A percentile compares a stretch with the other conserved stretches of the same genome.
Conservation (phyloP, 1,140 invertebrate genomes). For the Bradynema listronoti region DNA sequence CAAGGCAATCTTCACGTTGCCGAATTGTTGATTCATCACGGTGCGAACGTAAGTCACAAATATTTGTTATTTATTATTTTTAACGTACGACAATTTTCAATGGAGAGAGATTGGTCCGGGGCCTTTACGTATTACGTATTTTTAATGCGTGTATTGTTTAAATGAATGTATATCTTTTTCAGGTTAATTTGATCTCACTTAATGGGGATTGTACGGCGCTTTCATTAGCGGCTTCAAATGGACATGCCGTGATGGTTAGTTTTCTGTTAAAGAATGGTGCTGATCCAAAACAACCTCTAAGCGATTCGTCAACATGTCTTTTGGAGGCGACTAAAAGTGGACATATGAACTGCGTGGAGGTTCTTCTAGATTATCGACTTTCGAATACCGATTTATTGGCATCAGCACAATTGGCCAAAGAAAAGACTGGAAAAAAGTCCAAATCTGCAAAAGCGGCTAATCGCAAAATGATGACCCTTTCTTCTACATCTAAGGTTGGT, state of each 20-base stretch:
- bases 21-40: conserved; percentile 60
- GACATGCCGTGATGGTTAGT: conserved; percentile 84
- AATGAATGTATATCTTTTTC: conserved; percentile 56
- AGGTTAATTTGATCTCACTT: conserved; percentile 60
- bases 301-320: conserved; percentile 95
- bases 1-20: conserved; percentile 61
- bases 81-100: too few relatives aligned
- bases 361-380: conserved; percentile 76
- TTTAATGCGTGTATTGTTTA: too few relatives aligned
- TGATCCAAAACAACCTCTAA: conserved; percentile 80
- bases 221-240: conserved; percentile 69
- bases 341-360: conserved; percentile 85
- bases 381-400: too few relatives aligned
- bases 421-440: too few relatives aligned
- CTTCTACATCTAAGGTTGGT: too few relatives aligned
- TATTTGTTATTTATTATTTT: too few relatives aligned
- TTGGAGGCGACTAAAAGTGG: conserved; percentile 96
- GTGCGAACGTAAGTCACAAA: conserved; percentile 51
- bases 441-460: background rate
- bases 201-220: conserved; percentile 62
- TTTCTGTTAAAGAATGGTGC: conserved; percentile 78
- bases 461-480: too few relatives aligned
- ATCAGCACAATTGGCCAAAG: conserved; percentile 1
- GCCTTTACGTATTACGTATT: too few relatives aligned
- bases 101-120: too few relatives aligned